These are phyloP conservation scores for Euproctis similis DNA, from an alignment of 2,888 invertebrate genomes.

Conservation along the genomic window DNA sequence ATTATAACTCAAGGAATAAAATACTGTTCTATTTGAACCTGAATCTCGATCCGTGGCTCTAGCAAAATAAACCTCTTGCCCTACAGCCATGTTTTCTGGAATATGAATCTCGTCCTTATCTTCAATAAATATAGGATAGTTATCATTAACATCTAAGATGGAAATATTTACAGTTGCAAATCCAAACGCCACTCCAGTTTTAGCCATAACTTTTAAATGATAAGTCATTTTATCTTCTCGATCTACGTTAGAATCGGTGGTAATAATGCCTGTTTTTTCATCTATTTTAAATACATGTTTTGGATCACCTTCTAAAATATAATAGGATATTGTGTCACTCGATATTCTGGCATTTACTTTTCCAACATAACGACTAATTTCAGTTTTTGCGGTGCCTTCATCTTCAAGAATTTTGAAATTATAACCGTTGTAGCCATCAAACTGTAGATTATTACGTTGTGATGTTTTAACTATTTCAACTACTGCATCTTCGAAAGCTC, in stretches of 20 bases:
- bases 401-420: conserved; percentile 90
- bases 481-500: conserved; percentile 82
- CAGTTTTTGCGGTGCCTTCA: conserved; percentile 77
- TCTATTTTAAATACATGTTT: conserved; percentile 87
- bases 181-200: conserved; percentile 84
- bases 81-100: conserved; percentile 93
- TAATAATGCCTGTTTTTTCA: conserved; percentile 85
- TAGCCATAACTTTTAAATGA: conserved; percentile 86
- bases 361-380: conserved; percentile 84
- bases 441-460: conserved; percentile 83
- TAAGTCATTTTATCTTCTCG: conserved; percentile 87
- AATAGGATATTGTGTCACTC: conserved; percentile 82
- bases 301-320: conserved; percentile 87
- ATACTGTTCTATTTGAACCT: conserved; percentile 90
- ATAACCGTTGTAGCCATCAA: conserved; percentile 85
- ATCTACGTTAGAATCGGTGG: conserved; percentile 86
- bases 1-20: conserved; percentile 87
- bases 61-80: conserved; percentile 93
- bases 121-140: conserved; percentile 87
- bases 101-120: conserved; percentile 87
- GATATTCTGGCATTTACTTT: conserved; percentile 79
- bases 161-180: conserved; percentile 87
- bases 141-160: conserved; percentile 92
- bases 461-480: conserved; percentile 87
- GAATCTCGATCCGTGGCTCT: conserved; percentile 91